Evolutionary conservation across 2,888 invertebrate genomes (phyloP).

Genomic region (Apomyelois bistriatella): DNA sequence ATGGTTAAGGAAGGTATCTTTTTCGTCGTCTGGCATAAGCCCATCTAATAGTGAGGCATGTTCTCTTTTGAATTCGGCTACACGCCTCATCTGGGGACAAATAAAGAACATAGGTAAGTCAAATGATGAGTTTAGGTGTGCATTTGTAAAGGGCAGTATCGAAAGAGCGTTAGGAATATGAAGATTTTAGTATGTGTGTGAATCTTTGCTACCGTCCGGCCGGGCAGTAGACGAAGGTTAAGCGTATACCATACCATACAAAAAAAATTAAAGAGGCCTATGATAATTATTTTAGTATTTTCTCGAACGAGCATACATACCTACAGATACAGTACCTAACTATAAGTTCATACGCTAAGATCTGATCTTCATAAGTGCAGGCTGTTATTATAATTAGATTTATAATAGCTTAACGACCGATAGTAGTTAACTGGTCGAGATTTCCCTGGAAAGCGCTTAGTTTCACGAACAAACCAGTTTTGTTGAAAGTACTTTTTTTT

Average conservation of each 20-base stretch:
- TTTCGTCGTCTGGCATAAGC: slow-evolving; percentile 84
- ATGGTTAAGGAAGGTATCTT: slow-evolving; percentile 83
- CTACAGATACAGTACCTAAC: neutral
- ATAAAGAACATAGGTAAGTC: slow-evolving; percentile 1
- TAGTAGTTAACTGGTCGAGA: neutral
- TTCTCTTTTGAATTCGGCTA: slow-evolving; percentile 87
- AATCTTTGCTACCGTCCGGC: too few species aligned
- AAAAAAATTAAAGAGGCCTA: too few species aligned
- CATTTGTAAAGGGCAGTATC: too few species aligned
- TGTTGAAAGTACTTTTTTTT: neutral
- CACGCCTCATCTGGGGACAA: slow-evolving; percentile 83
- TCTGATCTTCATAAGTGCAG: neutral
- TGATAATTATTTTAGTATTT: neutral
- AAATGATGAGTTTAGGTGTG: too few species aligned
- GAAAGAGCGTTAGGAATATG: too few species aligned
- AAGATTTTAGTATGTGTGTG: too few species aligned
- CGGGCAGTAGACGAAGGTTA: too few species aligned
- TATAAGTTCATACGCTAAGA: neutral
- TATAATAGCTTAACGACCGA: neutral
- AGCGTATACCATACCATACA: too few species aligned
- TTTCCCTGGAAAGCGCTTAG: slow-evolving; percentile 14
- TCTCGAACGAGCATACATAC: neutral
- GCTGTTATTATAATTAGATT: slow-evolving; percentile 15
- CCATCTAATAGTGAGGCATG: slow-evolving; percentile 82
- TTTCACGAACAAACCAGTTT: slow-evolving; percentile 1